Base-by-base conservation (phyloP, 2,888 invertebrate genomes). In the Hypena proboscidalis region DNA sequence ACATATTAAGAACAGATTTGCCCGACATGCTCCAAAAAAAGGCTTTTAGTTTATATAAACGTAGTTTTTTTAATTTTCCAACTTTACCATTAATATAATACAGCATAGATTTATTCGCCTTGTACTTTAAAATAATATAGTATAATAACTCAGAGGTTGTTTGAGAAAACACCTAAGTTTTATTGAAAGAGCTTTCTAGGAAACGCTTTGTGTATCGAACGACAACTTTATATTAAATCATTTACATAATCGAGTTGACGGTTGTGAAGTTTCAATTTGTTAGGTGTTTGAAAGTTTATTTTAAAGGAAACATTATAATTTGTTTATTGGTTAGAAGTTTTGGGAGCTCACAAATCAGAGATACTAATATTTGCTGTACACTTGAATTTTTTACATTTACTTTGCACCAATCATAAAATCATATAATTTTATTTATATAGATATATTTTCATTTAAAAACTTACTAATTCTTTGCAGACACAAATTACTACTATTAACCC, bases 81-180 rank as follows among this genome's bases (percentile, higher is more conserved):
- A 10, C n/a, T n/a, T n/a, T n/a, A 7, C 11, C 34, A 45, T 40
- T 48, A 42, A 4, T 10, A 6, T 6, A n/a, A 22, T 4, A 15
- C 0, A 6, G 32, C 11, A 32, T 42, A 34, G 35, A 14, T 17
- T 25, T 15, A 15, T 22, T 3, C 11, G 13, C 11, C n/a, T n/a
- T n/a, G 13, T 8, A 1, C n/a, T 11, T 20, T 31, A 10, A 11
- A 8, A 20, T 19, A 31, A 31, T 21, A 31, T 21, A 31, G 11
- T 19, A 20, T 19, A 31, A 11, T 31, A 4, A 10, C 14, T 11
- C 11, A 20, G 5, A 5, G 17, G 17, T 5, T 5, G 3, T 5
- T 17, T 5, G 17, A 3, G 5, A 17, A 17, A 5, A 4, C n/a
- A n/a, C n/a, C n/a, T n/a, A n/a, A n/a, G n/a, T 17, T 17, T 17